A percentile compares a stretch with the other conserved stretches of the same genome.
These are phyloP conservation scores for Asarcornis scutulata DNA, from an alignment of 2,113 vertebrate species.

Conservation along the genomic window DNA sequence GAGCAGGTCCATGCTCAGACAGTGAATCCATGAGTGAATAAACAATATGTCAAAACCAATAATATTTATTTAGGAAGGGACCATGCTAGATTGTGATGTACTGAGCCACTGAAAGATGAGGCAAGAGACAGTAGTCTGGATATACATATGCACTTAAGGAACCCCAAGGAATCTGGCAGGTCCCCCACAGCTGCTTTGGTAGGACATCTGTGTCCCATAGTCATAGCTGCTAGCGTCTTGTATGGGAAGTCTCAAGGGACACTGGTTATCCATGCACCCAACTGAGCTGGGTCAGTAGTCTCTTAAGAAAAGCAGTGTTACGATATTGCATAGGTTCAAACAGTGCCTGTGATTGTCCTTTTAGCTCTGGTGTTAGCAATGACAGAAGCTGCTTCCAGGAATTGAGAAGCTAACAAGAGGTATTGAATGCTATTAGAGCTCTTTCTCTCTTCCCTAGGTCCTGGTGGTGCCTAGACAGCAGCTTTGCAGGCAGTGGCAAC, in stretches of 20 bases:
- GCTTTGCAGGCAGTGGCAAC: background rate
- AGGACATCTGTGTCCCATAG: background rate
- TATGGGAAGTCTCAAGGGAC: background rate
- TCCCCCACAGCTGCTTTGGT: background rate
- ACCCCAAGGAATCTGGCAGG: background rate
- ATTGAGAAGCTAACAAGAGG: background rate
- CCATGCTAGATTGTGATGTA: background rate
- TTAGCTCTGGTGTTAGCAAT: background rate
- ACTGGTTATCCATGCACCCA: background rate
- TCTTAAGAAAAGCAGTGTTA: background rate
- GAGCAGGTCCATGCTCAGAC: background rate
- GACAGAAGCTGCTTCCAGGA: background rate
- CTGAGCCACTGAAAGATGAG: background rate
- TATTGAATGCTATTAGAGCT: background rate
- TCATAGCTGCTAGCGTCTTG: too few relatives aligned
- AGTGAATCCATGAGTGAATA: background rate
- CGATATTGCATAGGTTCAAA: background rate
- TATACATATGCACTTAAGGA: background rate
- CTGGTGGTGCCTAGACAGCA: background rate
- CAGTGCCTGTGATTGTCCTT: background rate
- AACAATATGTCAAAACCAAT: background rate
- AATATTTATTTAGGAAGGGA: background rate
- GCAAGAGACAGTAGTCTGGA: background rate
- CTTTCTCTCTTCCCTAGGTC: background rate
- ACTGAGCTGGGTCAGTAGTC: background rate